Base-by-base conservation (phyloP, 2,888 invertebrate genomes). In the Catotricha subobsoleta region DNA sequence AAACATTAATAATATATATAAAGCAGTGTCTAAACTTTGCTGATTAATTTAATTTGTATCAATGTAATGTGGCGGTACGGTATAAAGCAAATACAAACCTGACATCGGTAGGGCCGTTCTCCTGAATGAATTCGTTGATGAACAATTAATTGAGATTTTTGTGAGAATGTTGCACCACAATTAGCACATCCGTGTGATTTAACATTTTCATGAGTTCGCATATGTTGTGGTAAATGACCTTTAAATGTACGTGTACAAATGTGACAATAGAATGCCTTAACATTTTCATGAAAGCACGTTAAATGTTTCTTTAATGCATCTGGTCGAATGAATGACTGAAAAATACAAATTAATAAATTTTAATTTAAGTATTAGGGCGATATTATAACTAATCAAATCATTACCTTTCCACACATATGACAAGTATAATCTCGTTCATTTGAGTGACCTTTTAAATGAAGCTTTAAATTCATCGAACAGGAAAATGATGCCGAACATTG, bases 61-160 rank as follows among this genome's bases (percentile, higher is more conserved):
- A 5, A 30, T 12, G 13, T 5, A 30, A 30, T 30, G 6, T 30
- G n/a, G 6, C 5, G n/a, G n/a, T 6, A n/a, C 30, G n/a, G n/a
- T 13, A 8, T 9, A 8, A 8, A 25, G 6, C 6, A 25, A 25
- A 0, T 13, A 48, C 54, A 53, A 43, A 87, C 83, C 50, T 76
- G 74, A 59, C 88, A 88, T 15, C 74, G 67, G 54, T 83, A 88
- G 0, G 88, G 88, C 40, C 81, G 69, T 48, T 77, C 83, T 0
- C 87, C 87, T 1, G 81, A 79, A 54, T 88, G 88, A n/a, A 76
- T 78, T 13, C 87, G 68, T 54, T 77, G 76, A 51, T 88, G 87
- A 0, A 87, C 86, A 10, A 77, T 83, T 47, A 84, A 59, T 54
- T 88, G 87, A 0, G 83, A 83, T 45, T 82, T 76, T 55, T 87